Evolutionary conservation across 1,140 invertebrate species (phyloP).

Genomic region (Agrypnia vestita): DNA sequence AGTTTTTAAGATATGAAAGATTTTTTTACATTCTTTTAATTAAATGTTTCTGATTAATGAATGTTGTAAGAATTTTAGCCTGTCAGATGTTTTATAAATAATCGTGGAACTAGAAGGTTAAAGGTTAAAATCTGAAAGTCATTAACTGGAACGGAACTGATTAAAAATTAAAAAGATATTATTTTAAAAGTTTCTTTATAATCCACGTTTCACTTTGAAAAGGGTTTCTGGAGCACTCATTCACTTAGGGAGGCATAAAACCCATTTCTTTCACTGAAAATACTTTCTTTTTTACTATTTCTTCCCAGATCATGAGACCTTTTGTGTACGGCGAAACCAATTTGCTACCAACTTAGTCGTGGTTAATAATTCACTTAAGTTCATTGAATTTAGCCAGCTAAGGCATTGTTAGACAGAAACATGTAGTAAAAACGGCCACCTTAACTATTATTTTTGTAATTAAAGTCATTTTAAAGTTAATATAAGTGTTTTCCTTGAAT

Average conservation of each 20-base stretch:
- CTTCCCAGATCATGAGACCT: slow-evolving; percentile 7
- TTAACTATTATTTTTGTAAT: too few species aligned
- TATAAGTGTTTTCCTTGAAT: too few species aligned
- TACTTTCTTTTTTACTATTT: not conserved
- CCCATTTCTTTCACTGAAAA: slow-evolving; percentile 16
- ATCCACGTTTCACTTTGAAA: not conserved
- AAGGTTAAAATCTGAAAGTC: not conserved
- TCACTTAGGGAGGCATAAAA: slow-evolving; percentile 37
- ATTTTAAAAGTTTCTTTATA: not conserved
- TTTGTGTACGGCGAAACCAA: slow-evolving; percentile 4
- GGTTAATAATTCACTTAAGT: too few species aligned
- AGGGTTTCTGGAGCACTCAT: not conserved
- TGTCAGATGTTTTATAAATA: not conserved
- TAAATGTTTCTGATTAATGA: not conserved
- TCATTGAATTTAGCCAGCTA: too few species aligned
- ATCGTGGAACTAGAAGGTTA: not conserved
- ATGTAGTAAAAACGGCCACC: too few species aligned
- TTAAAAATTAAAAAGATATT: not conserved
- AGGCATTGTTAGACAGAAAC: too few species aligned
- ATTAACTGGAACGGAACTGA: not conserved
- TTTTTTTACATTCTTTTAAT: too few species aligned
- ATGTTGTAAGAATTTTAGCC: not conserved
- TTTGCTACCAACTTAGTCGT: not conserved
- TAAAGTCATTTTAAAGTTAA: too few species aligned
- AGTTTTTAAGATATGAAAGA: not conserved